Evolutionary conservation across 1,140 invertebrate species (phyloP), one percentile per base, ranked within the genome.

Genomic region (Leptinotarsa texana): DNA sequence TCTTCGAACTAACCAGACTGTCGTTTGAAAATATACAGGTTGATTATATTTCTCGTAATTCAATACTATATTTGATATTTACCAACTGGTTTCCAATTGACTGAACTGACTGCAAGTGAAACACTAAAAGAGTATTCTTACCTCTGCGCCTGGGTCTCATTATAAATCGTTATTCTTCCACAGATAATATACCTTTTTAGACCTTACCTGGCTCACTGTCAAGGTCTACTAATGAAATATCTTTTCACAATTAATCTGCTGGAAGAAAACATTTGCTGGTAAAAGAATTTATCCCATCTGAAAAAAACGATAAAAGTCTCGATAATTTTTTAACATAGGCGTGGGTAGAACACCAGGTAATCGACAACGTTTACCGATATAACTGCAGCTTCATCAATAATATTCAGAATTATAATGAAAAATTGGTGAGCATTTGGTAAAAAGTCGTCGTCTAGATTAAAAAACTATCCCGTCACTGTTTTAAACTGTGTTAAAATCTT

Each of bases 231-330:
- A 80, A 80, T 80, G 79, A 80, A 80, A 78, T 72, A 72, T 78
- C 75, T 73, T 63, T 77, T 77, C 71, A 74, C 77, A 78, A 80
- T 80, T 80, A 80, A 80, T 80, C 79, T 80, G 74, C 75, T 69
- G 77, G 69, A 74, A 77, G 73, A 70, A 72, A 80, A 75, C 74
- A 72, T 74, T 77, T 76, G 73, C 75, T 72, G 68, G 69, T 80
- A 75, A 79, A 78, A 77, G 77, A 80, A 80, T 78, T 72, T 65
- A 65, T 42, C 61, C 71, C 63, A 72, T 63, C 71, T 63, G 42
- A 65, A 61, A 72, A 63, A 72, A 72, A 18, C 63, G 69, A 72
- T 72, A 72, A 61, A 61, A 72, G 61, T 72, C 51, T 57, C 51
- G 69, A 70, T 70, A 70, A 70, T 70, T 21, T 70, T 17, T 49